A percentile compares a stretch with the other conserved stretches of the same genome.
phyloP scores from a whole-genome alignment of 2,888 invertebrate species.

The Keiferia lycopersicella region DNA sequence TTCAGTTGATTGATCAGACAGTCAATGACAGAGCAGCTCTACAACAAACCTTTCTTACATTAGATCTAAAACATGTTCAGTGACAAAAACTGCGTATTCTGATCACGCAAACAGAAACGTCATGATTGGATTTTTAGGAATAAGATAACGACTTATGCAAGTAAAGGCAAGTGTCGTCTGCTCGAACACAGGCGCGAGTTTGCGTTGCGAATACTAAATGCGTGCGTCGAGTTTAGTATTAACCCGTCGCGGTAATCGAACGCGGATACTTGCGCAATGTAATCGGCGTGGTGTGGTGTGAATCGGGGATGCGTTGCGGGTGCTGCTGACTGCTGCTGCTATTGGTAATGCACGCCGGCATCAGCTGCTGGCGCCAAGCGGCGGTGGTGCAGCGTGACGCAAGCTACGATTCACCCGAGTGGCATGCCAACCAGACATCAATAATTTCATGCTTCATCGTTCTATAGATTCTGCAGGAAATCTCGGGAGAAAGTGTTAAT shows the following conservation, averaged over 20 bases:
- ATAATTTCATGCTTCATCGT: no score
- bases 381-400: conserved; percentile 25
- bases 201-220: conserved; percentile 51
- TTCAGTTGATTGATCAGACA: not conserved
- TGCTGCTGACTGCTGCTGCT: no score
- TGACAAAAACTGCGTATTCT: no score
- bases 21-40: not conserved
- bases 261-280: conserved; percentile 58
- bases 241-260: conserved; percentile 31
- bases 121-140: conserved; percentile 21
- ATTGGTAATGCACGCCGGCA: not conserved
- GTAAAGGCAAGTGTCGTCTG: conserved; percentile 49
- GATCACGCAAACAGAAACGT: not conserved
- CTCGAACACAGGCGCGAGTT: conserved; percentile 32
- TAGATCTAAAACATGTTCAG: no score
- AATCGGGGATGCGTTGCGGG: conserved; percentile 50
- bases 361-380: not conserved
- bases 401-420: not conserved
- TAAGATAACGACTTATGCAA: conserved; percentile 52
- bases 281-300: conserved; percentile 55
- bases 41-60: no score
- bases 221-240: conserved; percentile 31
- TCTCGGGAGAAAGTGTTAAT: no score
- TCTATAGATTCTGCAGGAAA: no score
- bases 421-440: no score